Conservation (phyloP, 1,140 invertebrate species). For the Leguminivora glycinivorella region DNA sequence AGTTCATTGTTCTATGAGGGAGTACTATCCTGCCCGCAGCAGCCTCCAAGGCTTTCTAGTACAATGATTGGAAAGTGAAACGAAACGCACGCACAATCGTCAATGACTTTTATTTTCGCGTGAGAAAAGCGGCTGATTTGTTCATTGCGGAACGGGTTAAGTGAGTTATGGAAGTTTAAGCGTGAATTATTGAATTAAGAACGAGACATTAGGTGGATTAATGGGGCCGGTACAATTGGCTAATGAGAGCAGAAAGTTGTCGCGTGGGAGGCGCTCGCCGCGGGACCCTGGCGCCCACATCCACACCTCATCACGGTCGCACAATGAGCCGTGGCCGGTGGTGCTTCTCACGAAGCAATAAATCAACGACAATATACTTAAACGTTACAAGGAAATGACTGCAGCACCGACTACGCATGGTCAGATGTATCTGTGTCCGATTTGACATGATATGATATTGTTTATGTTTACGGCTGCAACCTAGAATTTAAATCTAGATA, state of each 20-base stretch:
- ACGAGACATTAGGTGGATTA: conserved; percentile 14
- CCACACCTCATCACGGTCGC: conserved; percentile 1
- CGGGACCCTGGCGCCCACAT: conserved; percentile 15
- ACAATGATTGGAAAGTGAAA: conserved; percentile 26
- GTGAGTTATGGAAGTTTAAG: conserved; percentile 17
- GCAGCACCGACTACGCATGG: not conserved
- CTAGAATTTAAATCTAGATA: no score
- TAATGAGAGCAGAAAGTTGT: conserved; percentile 25
- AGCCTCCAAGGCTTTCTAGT: conserved; percentile 7
- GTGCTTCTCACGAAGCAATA: not conserved
- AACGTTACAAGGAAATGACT: not conserved
- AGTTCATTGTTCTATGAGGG: conserved; percentile 6
- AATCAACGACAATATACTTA: conserved; percentile 2
- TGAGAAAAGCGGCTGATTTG: conserved; percentile 13
- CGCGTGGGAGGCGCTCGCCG: not conserved
- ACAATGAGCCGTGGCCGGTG: not conserved
- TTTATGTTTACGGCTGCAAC: no score
- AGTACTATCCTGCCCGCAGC: not conserved
- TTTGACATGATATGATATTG: no score
- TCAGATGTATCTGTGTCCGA: no score
- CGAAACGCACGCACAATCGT: conserved; percentile 26
- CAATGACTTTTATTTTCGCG: conserved; percentile 18
- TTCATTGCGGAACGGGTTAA: conserved; percentile 3
- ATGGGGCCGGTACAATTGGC: conserved; percentile 25
- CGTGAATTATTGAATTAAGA: conserved; percentile 25